Evolutionary conservation across 2,797 vertebrate species (phyloP).

Genomic region (Vultur gryphus): DNA sequence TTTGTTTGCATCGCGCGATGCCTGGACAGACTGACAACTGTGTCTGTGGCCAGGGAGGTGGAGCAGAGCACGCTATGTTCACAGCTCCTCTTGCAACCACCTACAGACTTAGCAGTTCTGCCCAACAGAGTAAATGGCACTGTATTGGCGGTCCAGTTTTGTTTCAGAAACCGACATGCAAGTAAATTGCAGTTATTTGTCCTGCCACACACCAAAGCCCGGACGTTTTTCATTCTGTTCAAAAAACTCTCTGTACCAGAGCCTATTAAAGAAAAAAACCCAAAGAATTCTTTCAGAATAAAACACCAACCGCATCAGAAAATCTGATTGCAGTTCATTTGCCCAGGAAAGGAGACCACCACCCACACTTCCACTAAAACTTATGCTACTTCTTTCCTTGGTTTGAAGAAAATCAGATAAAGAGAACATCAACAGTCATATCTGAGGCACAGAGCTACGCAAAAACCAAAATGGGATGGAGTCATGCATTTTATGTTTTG

Average conservation of each 20-base stretch:
- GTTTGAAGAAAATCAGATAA: neutral
- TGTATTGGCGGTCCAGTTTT: rapidly evolving
- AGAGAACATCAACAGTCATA: neutral
- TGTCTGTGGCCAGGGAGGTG: neutral
- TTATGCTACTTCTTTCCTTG: neutral
- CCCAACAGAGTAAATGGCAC: neutral
- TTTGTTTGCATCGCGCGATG: neutral
- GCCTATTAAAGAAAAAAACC: neutral
- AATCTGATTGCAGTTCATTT: neutral
- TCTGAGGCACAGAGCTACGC: neutral
- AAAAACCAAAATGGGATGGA: neutral
- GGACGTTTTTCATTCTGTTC: neutral
- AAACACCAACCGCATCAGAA: neutral
- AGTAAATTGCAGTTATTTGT: neutral
- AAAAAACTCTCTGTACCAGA: neutral
- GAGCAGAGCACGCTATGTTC: neutral
- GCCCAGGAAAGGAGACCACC: neutral
- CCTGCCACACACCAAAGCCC: neutral
- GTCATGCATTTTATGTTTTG: neutral
- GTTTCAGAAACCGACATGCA: neutral
- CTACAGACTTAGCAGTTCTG: neutral
- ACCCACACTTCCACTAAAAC: neutral
- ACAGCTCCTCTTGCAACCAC: neutral
- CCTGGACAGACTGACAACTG: neutral
- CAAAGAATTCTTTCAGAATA: neutral